Evolutionary conservation across 2,797 vertebrate genomes (phyloP).

Genomic region (Simalia tracyae): DNA sequence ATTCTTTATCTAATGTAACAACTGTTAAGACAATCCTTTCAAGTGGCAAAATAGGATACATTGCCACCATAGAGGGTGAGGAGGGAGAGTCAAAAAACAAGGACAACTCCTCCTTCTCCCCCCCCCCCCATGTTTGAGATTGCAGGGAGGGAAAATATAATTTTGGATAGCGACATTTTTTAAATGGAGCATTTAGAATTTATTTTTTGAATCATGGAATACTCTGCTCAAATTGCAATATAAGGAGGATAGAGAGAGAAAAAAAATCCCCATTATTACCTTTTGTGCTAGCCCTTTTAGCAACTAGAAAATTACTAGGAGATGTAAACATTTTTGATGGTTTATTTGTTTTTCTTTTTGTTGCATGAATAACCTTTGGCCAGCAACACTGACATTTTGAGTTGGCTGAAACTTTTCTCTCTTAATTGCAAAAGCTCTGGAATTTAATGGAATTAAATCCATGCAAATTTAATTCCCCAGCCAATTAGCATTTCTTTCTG

Average conservation of each 20-base stretch:
- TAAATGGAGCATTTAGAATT: background rate
- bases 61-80: too few relatives aligned
- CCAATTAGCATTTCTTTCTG: background rate
- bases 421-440: background rate
- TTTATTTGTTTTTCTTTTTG: background rate
- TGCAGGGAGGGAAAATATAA: background rate
- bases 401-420: background rate
- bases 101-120: background rate
- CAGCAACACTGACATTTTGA: background rate
- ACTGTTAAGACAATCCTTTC: background rate
- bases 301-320: background rate
- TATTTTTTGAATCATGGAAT: background rate
- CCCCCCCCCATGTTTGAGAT: background rate
- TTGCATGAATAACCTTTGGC: slow-evolving; percentile 16
- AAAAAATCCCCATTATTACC: background rate
- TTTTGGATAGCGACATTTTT: background rate
- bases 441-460: slow-evolving; percentile 17
- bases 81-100: background rate
- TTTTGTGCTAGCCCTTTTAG: background rate
- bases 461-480: slow-evolving; percentile 27
- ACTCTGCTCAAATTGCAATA: background rate
- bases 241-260: background rate
- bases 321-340: background rate
- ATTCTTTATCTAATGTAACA: background rate
- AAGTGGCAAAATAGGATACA: background rate